Conservation (phyloP, 2,113 vertebrate species). For the western clawed frog (Xenopus tropicalis) region DNA sequence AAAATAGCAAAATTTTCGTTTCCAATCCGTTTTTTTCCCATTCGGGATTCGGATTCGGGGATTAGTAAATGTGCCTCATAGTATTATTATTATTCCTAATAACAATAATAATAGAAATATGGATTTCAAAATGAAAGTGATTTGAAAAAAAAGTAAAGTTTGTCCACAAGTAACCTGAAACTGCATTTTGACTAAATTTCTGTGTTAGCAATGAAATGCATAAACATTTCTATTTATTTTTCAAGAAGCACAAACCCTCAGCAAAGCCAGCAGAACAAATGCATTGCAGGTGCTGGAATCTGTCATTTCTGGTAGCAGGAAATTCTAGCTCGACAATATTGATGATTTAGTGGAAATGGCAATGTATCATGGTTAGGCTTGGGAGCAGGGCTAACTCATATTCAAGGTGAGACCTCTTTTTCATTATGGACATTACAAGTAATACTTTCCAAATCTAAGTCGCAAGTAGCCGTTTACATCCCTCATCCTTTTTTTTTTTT, state of each 20-base stretch:
- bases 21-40: no score
- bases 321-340: conserved; percentile 23
- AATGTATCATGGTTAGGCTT: conserved; percentile 49
- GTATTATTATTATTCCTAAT: no score
- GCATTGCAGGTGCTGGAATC: neutral
- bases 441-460: conserved; percentile 48
- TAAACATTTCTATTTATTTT: conserved; percentile 11
- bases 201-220: neutral
- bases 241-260: neutral
- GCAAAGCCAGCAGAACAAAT: neutral
- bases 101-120: no score
- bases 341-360: conserved; percentile 39
- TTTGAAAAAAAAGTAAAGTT: no score
- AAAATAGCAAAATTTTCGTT: no score
- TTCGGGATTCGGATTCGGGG: no score
- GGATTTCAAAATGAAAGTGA: no score
- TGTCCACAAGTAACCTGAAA: neutral
- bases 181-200: neutral
- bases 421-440: conserved; percentile 45
- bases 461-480: conserved; percentile 45
- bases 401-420: conserved; percentile 47
- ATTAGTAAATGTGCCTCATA: no score
- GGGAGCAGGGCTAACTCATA: conserved; percentile 39
- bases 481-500: conserved; percentile 47
- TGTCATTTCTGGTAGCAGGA: conserved; percentile 15